A percentile compares a stretch with the other conserved stretches of the same genome.
These are phyloP conservation scores for Lasioglossum vierecki DNA, from an alignment of 2,888 invertebrate genomes.

Conservation along the genomic window DNA sequence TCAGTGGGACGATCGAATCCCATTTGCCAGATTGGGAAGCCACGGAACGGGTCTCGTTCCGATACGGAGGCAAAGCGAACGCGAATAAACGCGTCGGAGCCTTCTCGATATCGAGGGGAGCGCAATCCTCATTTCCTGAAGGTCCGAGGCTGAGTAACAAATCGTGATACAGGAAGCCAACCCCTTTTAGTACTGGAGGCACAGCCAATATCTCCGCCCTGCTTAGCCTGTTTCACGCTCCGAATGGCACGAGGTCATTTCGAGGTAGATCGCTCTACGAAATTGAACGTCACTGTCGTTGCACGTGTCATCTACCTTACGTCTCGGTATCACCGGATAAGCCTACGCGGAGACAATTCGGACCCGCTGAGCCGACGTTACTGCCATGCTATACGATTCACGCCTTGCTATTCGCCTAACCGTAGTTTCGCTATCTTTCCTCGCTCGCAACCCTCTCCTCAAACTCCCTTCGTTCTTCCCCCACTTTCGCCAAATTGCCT, in stretches of 20 bases:
- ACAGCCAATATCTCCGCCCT: slow-evolving; percentile 63
- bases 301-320: slow-evolving; percentile 52
- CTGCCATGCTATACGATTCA: neutral
- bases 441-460: neutral
- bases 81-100: slow-evolving; percentile 28
- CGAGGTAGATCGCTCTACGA: slow-evolving; percentile 63
- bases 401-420: neutral
- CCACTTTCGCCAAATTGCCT: neutral
- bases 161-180: slow-evolving; percentile 63
- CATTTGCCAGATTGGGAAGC: slow-evolving; percentile 46
- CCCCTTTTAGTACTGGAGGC: slow-evolving; percentile 59
- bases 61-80: slow-evolving; percentile 20
- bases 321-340: slow-evolving; percentile 28
- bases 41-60: slow-evolving; percentile 26
- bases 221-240: slow-evolving; percentile 68
- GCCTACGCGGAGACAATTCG: slow-evolving; percentile 13
- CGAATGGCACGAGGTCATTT: slow-evolving; percentile 64
- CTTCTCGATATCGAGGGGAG: slow-evolving; percentile 45
- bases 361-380: slow-evolving; percentile 1
- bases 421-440: neutral
- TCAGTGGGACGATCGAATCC: neutral
- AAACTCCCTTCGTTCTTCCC: neutral
- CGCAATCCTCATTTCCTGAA: slow-evolving; percentile 61
- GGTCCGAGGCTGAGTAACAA: slow-evolving; percentile 58
- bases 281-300: slow-evolving; percentile 61